phyloP scores from a whole-genome alignment of 1,140 invertebrate genomes.

The Temnothorax nylanderi region DNA sequence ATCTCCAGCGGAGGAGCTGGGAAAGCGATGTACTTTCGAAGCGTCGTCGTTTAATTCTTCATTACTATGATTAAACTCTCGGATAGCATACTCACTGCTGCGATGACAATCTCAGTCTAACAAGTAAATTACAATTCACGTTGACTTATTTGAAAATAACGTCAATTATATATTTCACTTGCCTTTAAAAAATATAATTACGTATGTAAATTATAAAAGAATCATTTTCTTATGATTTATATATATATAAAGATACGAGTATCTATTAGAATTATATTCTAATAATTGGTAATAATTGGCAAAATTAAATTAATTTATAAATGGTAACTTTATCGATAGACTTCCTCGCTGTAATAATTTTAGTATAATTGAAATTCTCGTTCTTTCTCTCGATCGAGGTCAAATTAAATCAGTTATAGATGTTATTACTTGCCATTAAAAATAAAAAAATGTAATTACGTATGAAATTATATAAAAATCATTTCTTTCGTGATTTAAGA shows the following conservation, averaged over 20 bases:
- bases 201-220: neutral
- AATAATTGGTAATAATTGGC: neutral
- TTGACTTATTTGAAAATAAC: neutral
- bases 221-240: neutral
- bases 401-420: neutral
- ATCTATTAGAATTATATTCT: neutral
- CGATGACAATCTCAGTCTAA: neutral
- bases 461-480: neutral
- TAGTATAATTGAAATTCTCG: neutral
- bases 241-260: no score
- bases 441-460: neutral
- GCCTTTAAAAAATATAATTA: neutral
- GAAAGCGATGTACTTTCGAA: neutral
- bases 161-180: neutral
- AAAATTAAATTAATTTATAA: neutral
- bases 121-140: constrained; percentile 5
- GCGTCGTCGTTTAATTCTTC: neutral
- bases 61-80: constrained; percentile 12
- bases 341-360: neutral
- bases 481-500: neutral
- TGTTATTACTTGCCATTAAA: neutral
- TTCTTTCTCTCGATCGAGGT: neutral
- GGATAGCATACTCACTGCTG: neutral
- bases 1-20: neutral
- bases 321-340: neutral